Evolutionary conservation across 2,113 vertebrate genomes (phyloP).

Genomic region (Epinephelus lanceolatus): DNA sequence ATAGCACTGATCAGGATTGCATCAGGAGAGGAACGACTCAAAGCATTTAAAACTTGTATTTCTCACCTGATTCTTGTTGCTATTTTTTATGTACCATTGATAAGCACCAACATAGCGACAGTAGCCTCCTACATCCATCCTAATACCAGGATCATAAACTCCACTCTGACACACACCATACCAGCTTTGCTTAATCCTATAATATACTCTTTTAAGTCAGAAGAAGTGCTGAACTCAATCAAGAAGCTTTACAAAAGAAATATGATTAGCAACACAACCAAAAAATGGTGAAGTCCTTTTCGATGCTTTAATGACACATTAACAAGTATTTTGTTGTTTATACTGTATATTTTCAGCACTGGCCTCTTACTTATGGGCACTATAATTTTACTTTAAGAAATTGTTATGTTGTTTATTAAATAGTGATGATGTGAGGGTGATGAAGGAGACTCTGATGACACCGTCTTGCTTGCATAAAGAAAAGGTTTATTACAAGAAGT

Average conservation of each 20-base stretch:
- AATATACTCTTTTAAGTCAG: slow-evolving; percentile 75
- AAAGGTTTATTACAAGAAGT: too few species aligned
- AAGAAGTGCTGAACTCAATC: slow-evolving; percentile 66
- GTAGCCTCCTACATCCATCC: slow-evolving; percentile 24
- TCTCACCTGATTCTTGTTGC: slow-evolving; percentile 75
- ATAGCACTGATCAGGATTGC: slow-evolving; percentile 55
- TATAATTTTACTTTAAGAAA: too few species aligned
- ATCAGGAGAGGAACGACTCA: slow-evolving; percentile 51
- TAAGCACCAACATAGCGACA: slow-evolving; percentile 6
- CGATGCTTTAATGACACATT: not conserved
- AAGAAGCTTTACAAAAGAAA: slow-evolving; percentile 51
- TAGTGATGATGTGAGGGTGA: too few species aligned
- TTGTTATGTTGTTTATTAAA: too few species aligned
- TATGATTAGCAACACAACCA: not conserved
- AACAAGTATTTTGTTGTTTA: not conserved
- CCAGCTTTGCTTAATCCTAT: slow-evolving; percentile 76
- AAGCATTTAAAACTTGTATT: slow-evolving; percentile 75
- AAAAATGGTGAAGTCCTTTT: slow-evolving; percentile 10
- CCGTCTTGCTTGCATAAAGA: too few species aligned
- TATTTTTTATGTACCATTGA: slow-evolving; percentile 60
- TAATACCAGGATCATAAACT: slow-evolving; percentile 74
- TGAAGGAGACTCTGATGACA: too few species aligned
- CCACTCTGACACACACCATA: slow-evolving; percentile 57
- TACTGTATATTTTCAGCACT: too few species aligned
- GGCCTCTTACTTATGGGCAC: too few species aligned